Base-by-base conservation (phyloP, 2,888 invertebrate genomes). In the Eremobia ochroleuca region DNA sequence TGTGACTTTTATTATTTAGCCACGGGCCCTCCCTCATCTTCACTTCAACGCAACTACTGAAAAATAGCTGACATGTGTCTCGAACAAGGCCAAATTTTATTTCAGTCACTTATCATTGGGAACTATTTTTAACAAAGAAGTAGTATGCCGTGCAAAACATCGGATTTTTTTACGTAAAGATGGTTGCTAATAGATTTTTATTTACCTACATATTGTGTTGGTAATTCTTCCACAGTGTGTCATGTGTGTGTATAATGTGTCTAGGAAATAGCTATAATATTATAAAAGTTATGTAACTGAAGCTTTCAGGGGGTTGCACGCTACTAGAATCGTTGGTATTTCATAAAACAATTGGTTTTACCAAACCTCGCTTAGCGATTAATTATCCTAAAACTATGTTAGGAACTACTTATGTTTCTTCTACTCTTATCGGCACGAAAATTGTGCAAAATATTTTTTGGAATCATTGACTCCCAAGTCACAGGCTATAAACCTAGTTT, bases 41-140 rank as follows among this genome's bases (percentile, higher is more conserved):
- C 37, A 43, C 21, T 67, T 43, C 34, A 28, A 13, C 21, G 15
- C 58, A 11, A 34, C 15, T 37, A 13, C 18, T 55, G 28, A 70
- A 76, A 65, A 76, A 76, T 73, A 64, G 55, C 52, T 31, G 37
- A 80, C 73, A 64, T 43, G 61, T 83, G 68, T 72, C 34, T 65
- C 49, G 58, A 67, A 76, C 64, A 77, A 68, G 64, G 66, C 28
- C 71, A 70, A 70, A 34, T 83, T 89, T 86, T 87, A 87, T 90
- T 87, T 87, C 82, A 80, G 87, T 82, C 88, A 59, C 74, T 61
- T 71, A 64, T 76, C 81, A 71, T 69, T 81, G 62, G 31, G 52
- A 55, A 55, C 83, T 89, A 89, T 87, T 85, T 85, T 82, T 87
- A 79, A 55, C 67, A 61, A 58, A 34, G 46, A 85, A 84, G 75